phyloP scores from a whole-genome alignment of 2,113 vertebrate species.

The Halcyon senegalensis region DNA sequence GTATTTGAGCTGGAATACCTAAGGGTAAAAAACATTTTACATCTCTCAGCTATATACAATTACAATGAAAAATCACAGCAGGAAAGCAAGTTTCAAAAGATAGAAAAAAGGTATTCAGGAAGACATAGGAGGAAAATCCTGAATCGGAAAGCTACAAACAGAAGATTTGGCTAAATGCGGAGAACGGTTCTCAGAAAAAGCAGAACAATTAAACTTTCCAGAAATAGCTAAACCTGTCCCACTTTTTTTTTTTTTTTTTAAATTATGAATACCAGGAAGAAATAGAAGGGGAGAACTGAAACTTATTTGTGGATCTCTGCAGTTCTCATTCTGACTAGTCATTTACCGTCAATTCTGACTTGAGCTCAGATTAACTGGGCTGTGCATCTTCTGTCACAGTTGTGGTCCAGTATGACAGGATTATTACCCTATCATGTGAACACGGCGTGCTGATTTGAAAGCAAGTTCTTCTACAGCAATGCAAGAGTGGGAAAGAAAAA shows the following conservation, averaged over 20 bases:
- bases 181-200: background rate
- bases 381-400: background rate
- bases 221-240: background rate
- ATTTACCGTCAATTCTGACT: background rate
- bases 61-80: background rate
- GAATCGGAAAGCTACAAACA: background rate
- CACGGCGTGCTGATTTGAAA: background rate
- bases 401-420: background rate
- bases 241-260: too few relatives aligned
- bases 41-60: background rate
- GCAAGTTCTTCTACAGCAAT: background rate
- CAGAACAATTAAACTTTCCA: background rate
- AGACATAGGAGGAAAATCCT: background rate
- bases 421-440: background rate
- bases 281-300: background rate
- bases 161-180: background rate
- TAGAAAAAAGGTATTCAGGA: background rate
- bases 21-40: background rate
- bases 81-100: background rate
- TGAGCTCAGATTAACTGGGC: background rate
- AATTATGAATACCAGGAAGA: background rate
- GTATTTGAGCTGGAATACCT: slow-evolving; percentile 79
- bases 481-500: background rate
- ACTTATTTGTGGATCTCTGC: background rate
- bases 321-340: background rate